Base-by-base conservation (phyloP, 2,113 vertebrate species). In the Cyphomyrus discorhynchus region DNA sequence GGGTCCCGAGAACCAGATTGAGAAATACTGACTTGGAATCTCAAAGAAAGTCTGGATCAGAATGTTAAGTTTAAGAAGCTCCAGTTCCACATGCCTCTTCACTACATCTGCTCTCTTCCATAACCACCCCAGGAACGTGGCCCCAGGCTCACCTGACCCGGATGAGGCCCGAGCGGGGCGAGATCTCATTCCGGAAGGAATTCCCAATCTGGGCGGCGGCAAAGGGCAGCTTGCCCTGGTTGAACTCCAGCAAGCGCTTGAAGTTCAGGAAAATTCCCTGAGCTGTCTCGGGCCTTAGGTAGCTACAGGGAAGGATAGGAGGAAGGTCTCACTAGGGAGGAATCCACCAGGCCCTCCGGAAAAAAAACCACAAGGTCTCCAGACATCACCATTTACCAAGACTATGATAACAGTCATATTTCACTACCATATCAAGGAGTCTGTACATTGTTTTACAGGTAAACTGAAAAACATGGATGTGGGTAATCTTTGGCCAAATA, bases 201-300 rank as follows among this genome's bases (percentile, higher is more conserved):
- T 99, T 99, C 92, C 98, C 98, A 39, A 99, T 99, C 94, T 99
- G 98, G 91, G 98, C 98, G 91, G 98, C 98, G 93, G 97, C 98
- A 45, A 99, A 99, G 86, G 98, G 98, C 90, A 99, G 94, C 93
- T 97, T 99, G 89, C 98, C 98, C 96, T 99, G 98, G 94, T 99
- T 99, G 90, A 99, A 99, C 94, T 99, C 98, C 94, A 99, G 93
- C 49, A 99, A 96, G 35, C 98, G 98, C 91, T 99, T 99, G 94
- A 99, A 99, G 95, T 99, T 99, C 90, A 99, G 97, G 94, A 99
- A 99, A 96, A 99, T 99, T 94, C 98, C 98, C 95, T 99, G 98
- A 90, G 98, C 98, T 0, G 98, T 99, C 96, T 99, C 98, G 91
- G 98, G 98, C 95, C 98, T 97, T 95, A 99, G 93, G 90, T 99